These are phyloP conservation scores for Oopsacas minuta DNA, from an alignment of 37 sponge, comb jelly and placozoan species.

Conservation along the genomic window DNA sequence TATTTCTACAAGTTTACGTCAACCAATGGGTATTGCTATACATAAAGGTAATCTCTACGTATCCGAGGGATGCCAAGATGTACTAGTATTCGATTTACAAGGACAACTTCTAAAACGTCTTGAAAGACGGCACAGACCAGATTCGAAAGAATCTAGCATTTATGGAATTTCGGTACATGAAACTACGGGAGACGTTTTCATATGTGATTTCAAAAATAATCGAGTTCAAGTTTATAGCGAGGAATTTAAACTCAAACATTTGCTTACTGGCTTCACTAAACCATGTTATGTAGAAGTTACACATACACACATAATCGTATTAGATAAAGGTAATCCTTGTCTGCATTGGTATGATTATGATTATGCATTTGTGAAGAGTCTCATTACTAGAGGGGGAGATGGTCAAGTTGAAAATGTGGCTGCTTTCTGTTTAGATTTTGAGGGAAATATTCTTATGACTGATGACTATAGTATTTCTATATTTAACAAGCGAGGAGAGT, in stretches of 20 bases:
- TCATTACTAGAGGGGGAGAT: not conserved
- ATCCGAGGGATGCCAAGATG: not conserved
- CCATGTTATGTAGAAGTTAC: not conserved
- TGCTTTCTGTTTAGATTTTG: not conserved
- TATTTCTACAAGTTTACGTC: not conserved
- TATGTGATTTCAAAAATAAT: not conserved
- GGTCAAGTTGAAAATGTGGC: not conserved
- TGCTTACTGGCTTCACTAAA: not conserved
- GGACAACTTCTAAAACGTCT: not conserved
- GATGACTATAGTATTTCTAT: not conserved
- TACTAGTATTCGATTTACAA: not conserved
- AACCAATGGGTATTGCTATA: not conserved
- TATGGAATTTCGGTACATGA: not conserved
- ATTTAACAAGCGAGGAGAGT: not conserved
- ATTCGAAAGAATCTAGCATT: not conserved
- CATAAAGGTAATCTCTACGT: not conserved
- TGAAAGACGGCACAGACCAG: not conserved
- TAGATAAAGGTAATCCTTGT: not conserved
- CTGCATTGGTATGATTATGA: not conserved
- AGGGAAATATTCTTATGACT: not conserved
- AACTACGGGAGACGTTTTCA: not conserved
- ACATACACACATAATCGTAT: not conserved
- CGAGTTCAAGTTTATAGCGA: not conserved
- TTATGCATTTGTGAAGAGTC: not conserved
- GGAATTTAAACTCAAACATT: not conserved